Evolutionary conservation across 2,113 vertebrate species (phyloP), one percentile per base, ranked within the genome.

Genomic region (Platichthys stellatus): DNA sequence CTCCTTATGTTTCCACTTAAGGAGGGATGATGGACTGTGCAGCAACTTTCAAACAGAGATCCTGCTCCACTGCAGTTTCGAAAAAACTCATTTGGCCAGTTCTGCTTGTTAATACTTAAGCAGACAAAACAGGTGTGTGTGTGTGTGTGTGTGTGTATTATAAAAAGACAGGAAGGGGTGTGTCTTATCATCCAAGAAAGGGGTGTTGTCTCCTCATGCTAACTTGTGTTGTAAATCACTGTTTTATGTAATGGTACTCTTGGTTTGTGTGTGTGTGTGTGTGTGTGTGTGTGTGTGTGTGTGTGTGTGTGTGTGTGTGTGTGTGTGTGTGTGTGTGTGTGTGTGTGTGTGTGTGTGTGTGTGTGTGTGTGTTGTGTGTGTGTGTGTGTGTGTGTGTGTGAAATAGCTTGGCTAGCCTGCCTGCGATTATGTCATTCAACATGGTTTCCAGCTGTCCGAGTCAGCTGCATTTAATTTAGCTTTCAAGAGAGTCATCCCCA

Each of bases 401-500:
- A 59, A 66, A 81, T 81, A 63, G 63, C 53, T 74, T 80, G 75
- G 78, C 69, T 58, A 11, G 71, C 61, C 61, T 63, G 62, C 67
- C 13, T 51, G 14, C 10, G 62, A 88, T 91, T 86, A 88, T 89
- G 90, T 92, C 86, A 91, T 91, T 66, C 75, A 73, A 65, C 83
- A 82, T 86, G 86, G 69, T 76, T 88, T 88, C 86, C 86, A 91
- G 81, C 85, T 90, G 87, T 81, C 62, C 3, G 0, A 66, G 59
- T 74, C 82, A 76, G 74, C 82, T 83, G 86, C 74, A 26, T 69
- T 83, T 70, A 35, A 84, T 88, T 86, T 80, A 51, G 63, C 35
- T 65, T 81, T 81, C 28, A 72, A 68, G 53, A 83, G 80, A 72
- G 49, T 74, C 43, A 58, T 78, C 26, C 69, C 56, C 45, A 68